Conservation (phyloP, 2,888 invertebrate species). For the Hirtodrosophila duncani region DNA sequence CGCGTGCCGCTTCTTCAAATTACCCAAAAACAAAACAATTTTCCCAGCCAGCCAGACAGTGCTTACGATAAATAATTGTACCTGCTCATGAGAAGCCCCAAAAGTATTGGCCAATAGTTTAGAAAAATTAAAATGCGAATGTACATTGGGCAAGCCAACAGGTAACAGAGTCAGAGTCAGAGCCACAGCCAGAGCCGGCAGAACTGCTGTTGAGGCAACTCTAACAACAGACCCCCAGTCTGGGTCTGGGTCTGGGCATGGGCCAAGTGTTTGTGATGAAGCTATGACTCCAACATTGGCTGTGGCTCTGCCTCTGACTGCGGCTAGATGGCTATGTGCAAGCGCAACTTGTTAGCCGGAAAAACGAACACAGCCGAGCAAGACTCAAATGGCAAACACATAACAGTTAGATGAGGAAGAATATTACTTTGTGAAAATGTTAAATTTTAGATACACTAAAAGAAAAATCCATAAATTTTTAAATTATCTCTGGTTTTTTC, state of each 20-base stretch:
- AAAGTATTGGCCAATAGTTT: conserved; percentile 63
- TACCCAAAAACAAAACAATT: conserved; percentile 41
- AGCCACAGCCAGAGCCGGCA: conserved; percentile 12
- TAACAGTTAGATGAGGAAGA: conserved; percentile 22
- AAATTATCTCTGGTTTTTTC: no score
- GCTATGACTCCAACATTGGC: no score
- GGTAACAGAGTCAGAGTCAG: no score
- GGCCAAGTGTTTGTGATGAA: no score
- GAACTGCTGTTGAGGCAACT: conserved; percentile 15
- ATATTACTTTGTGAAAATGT: no score
- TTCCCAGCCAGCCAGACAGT: conserved; percentile 28
- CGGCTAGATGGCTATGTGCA: conserved; percentile 25
- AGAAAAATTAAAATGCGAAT: conserved; percentile 67
- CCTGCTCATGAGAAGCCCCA: conserved; percentile 29
- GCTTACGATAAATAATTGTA: conserved; percentile 44
- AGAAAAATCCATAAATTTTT: conserved; percentile 7
- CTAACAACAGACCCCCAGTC: conserved; percentile 8
- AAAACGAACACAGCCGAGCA: conserved; percentile 35
- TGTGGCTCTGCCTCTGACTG: conserved; percentile 27
- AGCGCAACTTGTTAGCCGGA: conserved; percentile 51
- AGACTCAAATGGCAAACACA: conserved; percentile 18
- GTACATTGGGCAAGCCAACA: conserved; percentile 47
- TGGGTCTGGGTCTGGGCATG: no score
- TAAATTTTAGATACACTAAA: conserved; percentile 24
- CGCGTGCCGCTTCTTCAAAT: conserved; percentile 51